Conservation (phyloP, 2,888 invertebrate genomes). For the Xylota segnis region DNA sequence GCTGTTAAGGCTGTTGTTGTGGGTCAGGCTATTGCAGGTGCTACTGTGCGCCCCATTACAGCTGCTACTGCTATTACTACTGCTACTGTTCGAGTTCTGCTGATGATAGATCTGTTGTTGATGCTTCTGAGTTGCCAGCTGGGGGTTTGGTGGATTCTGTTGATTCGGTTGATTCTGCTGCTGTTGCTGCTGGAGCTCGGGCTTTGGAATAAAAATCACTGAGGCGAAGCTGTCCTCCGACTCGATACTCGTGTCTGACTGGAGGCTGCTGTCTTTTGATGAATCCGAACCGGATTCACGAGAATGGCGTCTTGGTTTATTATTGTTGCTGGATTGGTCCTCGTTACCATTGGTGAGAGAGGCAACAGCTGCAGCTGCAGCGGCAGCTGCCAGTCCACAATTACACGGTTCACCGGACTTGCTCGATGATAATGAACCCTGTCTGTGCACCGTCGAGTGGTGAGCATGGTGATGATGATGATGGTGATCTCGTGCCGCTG, state of each 20-base stretch:
- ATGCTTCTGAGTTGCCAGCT: slow-evolving; percentile 72
- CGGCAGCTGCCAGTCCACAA: slow-evolving; percentile 79
- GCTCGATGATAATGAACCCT: slow-evolving; percentile 67
- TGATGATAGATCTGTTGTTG: slow-evolving; percentile 76
- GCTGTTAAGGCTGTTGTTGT: slow-evolving; percentile 59
- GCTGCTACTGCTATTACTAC: slow-evolving; percentile 83
- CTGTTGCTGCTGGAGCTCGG: slow-evolving; percentile 86
- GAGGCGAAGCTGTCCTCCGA: slow-evolving; percentile 97
- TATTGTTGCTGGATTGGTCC: slow-evolving; percentile 84
- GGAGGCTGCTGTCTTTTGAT: slow-evolving; percentile 94
- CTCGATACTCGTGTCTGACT: slow-evolving; percentile 97
- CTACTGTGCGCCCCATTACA: slow-evolving; percentile 79
- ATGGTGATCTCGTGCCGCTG: slow-evolving; percentile 54
- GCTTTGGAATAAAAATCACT: slow-evolving; percentile 95
- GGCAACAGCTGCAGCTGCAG: slow-evolving; percentile 76
- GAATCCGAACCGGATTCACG: slow-evolving; percentile 95
- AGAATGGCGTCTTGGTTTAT: slow-evolving; percentile 89
- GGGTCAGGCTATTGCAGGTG: slow-evolving; percentile 63
- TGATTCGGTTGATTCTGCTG: slow-evolving; percentile 82
- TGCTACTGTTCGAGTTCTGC: slow-evolving; percentile 82
- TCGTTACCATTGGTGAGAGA: slow-evolving; percentile 80
- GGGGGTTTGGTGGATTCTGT: slow-evolving; percentile 80
- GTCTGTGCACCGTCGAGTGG: slow-evolving; percentile 76
- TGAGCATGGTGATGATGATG: slow-evolving; percentile 73
- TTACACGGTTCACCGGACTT: slow-evolving; percentile 65